Conservation (phyloP, 2,797 vertebrate genomes). For the Gymnothorax reevesii region DNA sequence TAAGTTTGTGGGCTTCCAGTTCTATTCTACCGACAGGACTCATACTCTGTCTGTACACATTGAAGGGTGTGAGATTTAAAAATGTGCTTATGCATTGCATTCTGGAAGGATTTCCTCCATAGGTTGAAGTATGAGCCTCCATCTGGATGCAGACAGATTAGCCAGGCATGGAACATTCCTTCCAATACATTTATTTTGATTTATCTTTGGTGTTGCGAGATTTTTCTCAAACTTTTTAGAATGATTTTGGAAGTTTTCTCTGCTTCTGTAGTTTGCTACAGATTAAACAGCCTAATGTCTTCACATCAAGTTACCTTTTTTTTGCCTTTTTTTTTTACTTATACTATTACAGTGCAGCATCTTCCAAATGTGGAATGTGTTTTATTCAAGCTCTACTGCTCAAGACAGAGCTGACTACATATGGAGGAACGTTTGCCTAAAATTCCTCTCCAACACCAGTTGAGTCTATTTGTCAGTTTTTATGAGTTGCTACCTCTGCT, state of each 20-base stretch:
- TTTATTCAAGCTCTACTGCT: too few relatives aligned
- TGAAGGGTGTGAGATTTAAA: neutral
- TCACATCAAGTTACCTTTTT: too few relatives aligned
- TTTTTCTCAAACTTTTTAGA: neutral
- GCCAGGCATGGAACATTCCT: neutral
- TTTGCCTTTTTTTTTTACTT: too few relatives aligned
- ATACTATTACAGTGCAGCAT: too few relatives aligned
- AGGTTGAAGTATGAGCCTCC: neutral
- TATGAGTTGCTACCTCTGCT: neutral
- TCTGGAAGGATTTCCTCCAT: neutral
- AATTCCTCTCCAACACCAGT: too few relatives aligned
- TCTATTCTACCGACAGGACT: neutral
- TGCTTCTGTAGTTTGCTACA: too few relatives aligned
- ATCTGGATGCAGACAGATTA: neutral
- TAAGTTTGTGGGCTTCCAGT: neutral
- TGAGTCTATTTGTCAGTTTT: too few relatives aligned
- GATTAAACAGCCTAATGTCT: too few relatives aligned
- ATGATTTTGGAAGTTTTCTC: too few relatives aligned
- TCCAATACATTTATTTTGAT: neutral
- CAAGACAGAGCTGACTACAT: too few relatives aligned
- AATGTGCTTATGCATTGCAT: neutral
- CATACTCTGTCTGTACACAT: neutral
- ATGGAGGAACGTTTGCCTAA: too few relatives aligned
- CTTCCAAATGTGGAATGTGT: too few relatives aligned
- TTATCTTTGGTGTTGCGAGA: neutral